Evolutionary conservation across 53 echinoderm and acorn worm species (phyloP), one percentile per base, ranked within the genome.

Genomic region (Luidia sarsii): DNA sequence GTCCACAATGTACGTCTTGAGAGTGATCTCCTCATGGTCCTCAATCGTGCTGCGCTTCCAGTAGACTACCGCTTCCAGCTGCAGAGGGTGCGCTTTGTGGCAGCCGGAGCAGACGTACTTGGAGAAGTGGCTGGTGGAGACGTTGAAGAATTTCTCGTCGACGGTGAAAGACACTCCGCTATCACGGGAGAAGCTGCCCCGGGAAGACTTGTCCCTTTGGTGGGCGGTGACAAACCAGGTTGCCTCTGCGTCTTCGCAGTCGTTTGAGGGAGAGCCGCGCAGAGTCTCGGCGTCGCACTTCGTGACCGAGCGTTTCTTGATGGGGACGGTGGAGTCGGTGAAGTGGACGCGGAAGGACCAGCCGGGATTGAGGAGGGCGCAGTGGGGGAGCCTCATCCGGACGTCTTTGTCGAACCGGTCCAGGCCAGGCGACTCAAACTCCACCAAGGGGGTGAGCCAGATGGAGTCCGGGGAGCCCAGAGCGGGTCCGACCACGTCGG

Each of bases 91-190:
- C 39, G 84, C 72, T 67, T 88, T 92, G 39, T 81, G 68, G 34
- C 92, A 92, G 22, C 91, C 91, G 0, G 88, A 67, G 55, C 92
- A 92, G 14, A 50, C 29, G 77, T 88, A 92, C 32, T 70, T 82
- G 19, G 92, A 88, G 70, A 92, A 92, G 51, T 92, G 92, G 1
- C 80, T 38, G 3, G 92, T 92, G 18, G 16, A 55, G 38, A 92
- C 57, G 28, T 85, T 81, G 50, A 92, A 70, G 85, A 81, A 89
- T 1, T 62, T 85, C 22, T 73, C 71, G 57, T 88, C 88, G n/a
- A 85, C 75, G 5, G 39, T 60, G 64, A 85, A 92, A 5, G 68
- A 43, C 4, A 92, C 88, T 3, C 62, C 82, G 1, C n/a, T 53
- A 22, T 27, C 33, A 30, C 56, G 14, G 21, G 18, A 36, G 28